Percentiles rank a stretch among this genome's conserved stretches.
These are phyloP conservation scores for Apamea crenata DNA, from an alignment of 2,888 invertebrate genomes.

Conservation along the genomic window DNA sequence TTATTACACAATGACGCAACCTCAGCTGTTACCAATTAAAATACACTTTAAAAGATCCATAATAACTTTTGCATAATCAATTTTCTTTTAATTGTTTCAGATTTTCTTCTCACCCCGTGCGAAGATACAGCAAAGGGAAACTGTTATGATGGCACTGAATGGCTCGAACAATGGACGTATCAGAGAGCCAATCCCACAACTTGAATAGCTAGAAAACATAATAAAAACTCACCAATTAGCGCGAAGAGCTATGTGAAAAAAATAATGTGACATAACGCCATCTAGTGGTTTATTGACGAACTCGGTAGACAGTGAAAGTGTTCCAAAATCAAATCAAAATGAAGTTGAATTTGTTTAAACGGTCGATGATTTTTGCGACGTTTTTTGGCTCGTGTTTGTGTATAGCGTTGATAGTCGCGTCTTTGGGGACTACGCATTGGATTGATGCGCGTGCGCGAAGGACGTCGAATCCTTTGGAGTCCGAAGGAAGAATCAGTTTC, in stretches of 20 bases:
- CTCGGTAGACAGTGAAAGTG: constrained; percentile 77
- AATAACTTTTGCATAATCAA: constrained; percentile 59
- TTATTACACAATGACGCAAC: constrained; percentile 30
- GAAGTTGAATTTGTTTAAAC: constrained; percentile 93
- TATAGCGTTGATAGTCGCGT: constrained; percentile 94
- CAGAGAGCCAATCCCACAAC: constrained; percentile 73
- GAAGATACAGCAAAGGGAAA: constrained; percentile 74
- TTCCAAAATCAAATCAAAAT: constrained; percentile 74
- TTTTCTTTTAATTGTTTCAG: constrained; percentile 81
- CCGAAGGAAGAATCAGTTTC: constrained; percentile 94
- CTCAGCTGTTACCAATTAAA: constrained; percentile 29
- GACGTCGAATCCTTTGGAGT: constrained; percentile 92
- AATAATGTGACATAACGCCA: constrained; percentile 86
- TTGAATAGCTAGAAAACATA: constrained; percentile 79
- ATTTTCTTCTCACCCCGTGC: constrained; percentile 77
- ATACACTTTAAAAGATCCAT: constrained; percentile 17
- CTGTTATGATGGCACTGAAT: constrained; percentile 65
- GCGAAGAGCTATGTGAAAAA: constrained; percentile 58
- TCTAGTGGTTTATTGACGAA: constrained; percentile 77
- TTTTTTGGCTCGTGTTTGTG: constrained; percentile 95
- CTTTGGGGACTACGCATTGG: constrained; percentile 96
- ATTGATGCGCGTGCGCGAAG: constrained; percentile 93
- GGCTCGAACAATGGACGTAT: constrained; percentile 77
- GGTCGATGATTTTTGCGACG: constrained; percentile 95
- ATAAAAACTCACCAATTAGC: constrained; percentile 72